Conservation (phyloP, 2,797 vertebrate species). For the Remorina albescens region DNA sequence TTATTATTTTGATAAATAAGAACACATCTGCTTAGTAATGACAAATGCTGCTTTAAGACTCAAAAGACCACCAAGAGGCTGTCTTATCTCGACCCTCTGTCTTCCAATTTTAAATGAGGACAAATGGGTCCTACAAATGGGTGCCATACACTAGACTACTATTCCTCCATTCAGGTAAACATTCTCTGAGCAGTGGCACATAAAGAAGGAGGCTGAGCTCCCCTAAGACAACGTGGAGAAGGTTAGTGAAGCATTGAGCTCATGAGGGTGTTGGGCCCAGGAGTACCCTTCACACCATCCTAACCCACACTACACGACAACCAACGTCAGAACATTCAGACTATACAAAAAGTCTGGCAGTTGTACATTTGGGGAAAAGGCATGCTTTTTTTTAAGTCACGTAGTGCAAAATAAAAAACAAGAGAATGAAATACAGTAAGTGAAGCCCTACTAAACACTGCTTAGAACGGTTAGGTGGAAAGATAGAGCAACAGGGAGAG, state of each 20-base stretch:
- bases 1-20: conserved; percentile 81
- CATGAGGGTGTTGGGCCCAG: conserved; percentile 61
- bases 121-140: conserved; percentile 72
- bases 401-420: conserved; percentile 72
- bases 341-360: conserved; percentile 14
- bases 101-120: conserved; percentile 80
- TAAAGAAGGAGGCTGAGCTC: conserved; percentile 71
- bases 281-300: conserved; percentile 65
- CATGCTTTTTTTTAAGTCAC: conserved; percentile 45
- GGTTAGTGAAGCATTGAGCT: conserved; percentile 80
- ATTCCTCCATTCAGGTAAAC: conserved; percentile 68
- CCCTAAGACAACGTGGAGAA: conserved; percentile 71
- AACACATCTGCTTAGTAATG: conserved; percentile 78
- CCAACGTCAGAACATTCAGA: conserved; percentile 39
- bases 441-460: conserved; percentile 67
- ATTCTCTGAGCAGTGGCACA: conserved; percentile 66
- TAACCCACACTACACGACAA: conserved; percentile 60
- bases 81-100: conserved; percentile 55
- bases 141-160: conserved; percentile 50
- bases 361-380: conserved; percentile 20
- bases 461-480: conserved; percentile 45
- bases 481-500: conserved; percentile 19
- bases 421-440: conserved; percentile 69
- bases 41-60: conserved; percentile 75
- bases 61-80: conserved; percentile 67